Evolutionary conservation across 2,113 vertebrate species (phyloP).

Genomic region (Caretta caretta): DNA sequence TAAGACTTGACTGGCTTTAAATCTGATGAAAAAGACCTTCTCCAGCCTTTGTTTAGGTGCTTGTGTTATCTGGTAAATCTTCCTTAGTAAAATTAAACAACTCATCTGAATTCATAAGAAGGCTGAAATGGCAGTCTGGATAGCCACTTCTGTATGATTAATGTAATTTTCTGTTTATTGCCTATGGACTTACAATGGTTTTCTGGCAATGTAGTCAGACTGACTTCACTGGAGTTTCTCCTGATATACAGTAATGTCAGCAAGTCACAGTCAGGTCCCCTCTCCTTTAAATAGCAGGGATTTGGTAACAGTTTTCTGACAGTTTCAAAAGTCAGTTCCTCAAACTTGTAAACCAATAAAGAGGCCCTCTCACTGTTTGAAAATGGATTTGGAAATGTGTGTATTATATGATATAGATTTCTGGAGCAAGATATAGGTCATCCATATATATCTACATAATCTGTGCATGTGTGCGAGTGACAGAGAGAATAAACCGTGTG

Average conservation of each 20-base stretch:
- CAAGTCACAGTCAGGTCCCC: neutral
- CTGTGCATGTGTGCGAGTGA: neutral
- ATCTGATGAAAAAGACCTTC: neutral
- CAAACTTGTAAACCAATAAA: neutral
- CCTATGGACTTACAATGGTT: neutral
- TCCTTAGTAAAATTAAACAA: neutral
- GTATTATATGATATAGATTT: neutral
- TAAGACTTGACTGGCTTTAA: neutral
- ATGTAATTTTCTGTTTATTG: neutral
- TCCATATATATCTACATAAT: fast-evolving
- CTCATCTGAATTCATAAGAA: neutral
- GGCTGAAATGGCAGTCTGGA: neutral
- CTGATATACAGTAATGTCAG: no score
- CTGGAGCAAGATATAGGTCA: neutral
- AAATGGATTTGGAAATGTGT: neutral
- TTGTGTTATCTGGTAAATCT: neutral
- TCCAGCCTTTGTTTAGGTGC: neutral
- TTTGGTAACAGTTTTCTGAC: neutral
- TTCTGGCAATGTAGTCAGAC: neutral
- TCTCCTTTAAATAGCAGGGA: neutral
- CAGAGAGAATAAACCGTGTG: no score
- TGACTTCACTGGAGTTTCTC: neutral
- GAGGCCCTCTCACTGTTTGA: neutral
- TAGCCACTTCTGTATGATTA: fast-evolving
- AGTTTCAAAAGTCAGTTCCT: neutral